These are phyloP conservation scores for Achlya flavicornis DNA, from an alignment of 2,888 invertebrate species.

Conservation along the genomic window DNA sequence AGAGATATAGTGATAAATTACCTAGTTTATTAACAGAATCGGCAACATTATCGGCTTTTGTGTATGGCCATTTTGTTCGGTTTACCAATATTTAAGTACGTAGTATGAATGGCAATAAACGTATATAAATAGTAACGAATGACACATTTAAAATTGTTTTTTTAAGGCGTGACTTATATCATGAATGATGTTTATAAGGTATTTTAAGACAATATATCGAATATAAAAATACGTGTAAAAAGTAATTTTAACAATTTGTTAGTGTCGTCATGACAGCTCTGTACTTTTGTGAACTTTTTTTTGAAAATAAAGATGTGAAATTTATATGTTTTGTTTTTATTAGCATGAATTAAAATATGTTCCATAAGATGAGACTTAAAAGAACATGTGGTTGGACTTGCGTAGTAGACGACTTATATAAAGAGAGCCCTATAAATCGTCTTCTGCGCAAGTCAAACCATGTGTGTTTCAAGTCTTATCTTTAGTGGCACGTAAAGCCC, in stretches of 20 bases:
- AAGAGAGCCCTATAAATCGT: too few species aligned
- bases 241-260: slow-evolving; percentile 50
- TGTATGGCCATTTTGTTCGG: neutral
- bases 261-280: slow-evolving; percentile 57
- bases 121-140: neutral
- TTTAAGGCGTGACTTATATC: neutral
- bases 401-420: too few species aligned
- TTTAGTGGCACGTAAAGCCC: too few species aligned
- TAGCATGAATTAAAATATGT: neutral
- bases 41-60: too few species aligned
- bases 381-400: too few species aligned
- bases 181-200: neutral
- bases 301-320: slow-evolving; percentile 72
- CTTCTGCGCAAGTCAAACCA: too few species aligned
- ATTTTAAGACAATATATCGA: slow-evolving; percentile 14
- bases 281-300: slow-evolving; percentile 66
- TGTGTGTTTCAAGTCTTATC: too few species aligned
- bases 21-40: too few species aligned
- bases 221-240: slow-evolving; percentile 41
- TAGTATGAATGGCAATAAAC: slow-evolving; percentile 5
- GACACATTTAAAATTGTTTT: neutral
- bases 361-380: too few species aligned
- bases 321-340: slow-evolving; percentile 26
- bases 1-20: too few species aligned
- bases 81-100: neutral